Evolutionary conservation across 2,113 vertebrate species (phyloP), one percentile per base, ranked within the genome.

Genomic region (Salvelinus namaycush): DNA sequence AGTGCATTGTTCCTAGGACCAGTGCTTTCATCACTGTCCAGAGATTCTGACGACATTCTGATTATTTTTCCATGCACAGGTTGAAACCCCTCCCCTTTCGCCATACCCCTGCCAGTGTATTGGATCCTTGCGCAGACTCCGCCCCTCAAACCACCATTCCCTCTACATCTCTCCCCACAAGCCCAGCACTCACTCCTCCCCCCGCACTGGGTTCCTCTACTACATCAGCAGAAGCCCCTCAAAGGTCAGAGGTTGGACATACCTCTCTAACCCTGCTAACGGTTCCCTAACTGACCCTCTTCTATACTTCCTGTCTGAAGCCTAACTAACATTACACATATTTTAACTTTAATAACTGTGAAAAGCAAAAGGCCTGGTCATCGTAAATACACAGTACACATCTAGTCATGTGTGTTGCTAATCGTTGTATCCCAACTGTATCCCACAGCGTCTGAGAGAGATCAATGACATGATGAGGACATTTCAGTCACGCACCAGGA

Each of bases 391-490:
- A 22, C n/a, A 9, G 59, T 62, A 11, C 7, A 8, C 3, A 22
- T 3, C 16, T 54, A 16, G 51, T 9, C 34, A 22, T 70, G 5
- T 20, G 13, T 14, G 27, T 31, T 34, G 31, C 67, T 68, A 3
- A 70, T 70, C 39, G n/a, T 3, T 22, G 7, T 14, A 24, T 44
- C n/a, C 31, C 27, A 12, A 4, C 20, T 64, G 29, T 54, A 54
- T 24, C 13, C 20, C 31, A 24, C 34, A 74, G 72, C 60, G 13
- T 26, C 57, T 74, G 72, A 34, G 13, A n/a, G 72, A 74, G 60
- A 65, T 65, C 72, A 74, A 74, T 31, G 44, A 74, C 72, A 74
- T 65, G 60, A 26, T 74, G 11, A 65, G 39, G 60, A 24, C 26
- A 1, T 4, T 24, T 5, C 4, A 22, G 11, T 24, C 54, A 5